Conservation (phyloP, 2,797 vertebrate genomes). For the Pitangus sulphuratus region DNA sequence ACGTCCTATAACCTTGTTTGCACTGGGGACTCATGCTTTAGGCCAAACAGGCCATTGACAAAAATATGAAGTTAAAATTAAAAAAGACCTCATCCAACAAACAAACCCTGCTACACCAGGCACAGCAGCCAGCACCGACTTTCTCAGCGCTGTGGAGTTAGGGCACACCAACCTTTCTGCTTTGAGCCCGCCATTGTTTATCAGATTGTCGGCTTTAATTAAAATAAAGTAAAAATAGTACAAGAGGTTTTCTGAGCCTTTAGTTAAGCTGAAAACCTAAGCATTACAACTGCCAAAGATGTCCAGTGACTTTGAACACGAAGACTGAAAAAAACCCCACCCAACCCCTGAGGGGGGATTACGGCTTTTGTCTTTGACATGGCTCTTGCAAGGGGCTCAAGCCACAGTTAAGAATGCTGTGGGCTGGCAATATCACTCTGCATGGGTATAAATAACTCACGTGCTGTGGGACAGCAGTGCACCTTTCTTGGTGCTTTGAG, state of each 20-base stretch:
- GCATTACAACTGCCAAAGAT: not conserved
- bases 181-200: not conserved
- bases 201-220: not conserved
- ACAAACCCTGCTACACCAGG: not conserved
- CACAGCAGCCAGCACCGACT: not conserved
- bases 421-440: not conserved
- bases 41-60: not conserved
- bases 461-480: not conserved
- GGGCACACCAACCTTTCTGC: not conserved
- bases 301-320: not conserved
- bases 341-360: too few species aligned
- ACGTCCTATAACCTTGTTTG: not conserved
- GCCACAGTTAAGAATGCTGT: not conserved
- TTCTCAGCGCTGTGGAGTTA: not conserved
- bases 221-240: not conserved
- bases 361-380: fast-evolving
- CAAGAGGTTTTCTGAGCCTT: not conserved
- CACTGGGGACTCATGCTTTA: not conserved
- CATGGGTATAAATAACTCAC: not conserved
- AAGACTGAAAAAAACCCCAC: not conserved
- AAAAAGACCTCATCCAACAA: not conserved
- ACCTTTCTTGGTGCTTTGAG: not conserved
- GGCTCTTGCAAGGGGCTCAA: not conserved
- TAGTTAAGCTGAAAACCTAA: not conserved
- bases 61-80: not conserved